Evolutionary conservation across 35 echinoderm and acorn worm genomes (phyloP).

Genomic region (Apostichopus japonicus): DNA sequence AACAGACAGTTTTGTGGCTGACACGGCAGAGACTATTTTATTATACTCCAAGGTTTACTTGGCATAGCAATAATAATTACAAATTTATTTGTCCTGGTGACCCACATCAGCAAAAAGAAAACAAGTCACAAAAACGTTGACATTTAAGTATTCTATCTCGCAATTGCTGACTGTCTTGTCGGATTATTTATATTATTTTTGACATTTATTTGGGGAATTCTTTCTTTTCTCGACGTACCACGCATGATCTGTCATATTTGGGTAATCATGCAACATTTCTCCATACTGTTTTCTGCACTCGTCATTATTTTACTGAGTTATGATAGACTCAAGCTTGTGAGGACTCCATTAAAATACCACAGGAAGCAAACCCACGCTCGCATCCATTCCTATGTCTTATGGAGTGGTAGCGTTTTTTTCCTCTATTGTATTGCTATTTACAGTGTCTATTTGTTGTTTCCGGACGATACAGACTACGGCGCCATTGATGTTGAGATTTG

Average conservation of each 20-base stretch:
- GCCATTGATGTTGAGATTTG: neutral
- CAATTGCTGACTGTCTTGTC: constrained; percentile 6
- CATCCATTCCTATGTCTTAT: neutral
- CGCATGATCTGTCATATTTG: constrained; percentile 7
- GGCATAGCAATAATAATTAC: neutral
- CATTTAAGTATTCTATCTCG: constrained; percentile 35
- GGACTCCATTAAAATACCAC: constrained; percentile 25
- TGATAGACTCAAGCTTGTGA: constrained; percentile 21
- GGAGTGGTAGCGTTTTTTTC: neutral
- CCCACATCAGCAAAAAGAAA: neutral
- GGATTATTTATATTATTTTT: constrained; percentile 19
- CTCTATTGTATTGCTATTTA: constrained; percentile 2
- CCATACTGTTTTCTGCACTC: constrained; percentile 1
- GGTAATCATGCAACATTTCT: neutral
- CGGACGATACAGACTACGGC: neutral
- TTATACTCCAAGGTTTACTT: neutral
- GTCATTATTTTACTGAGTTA: constrained; percentile 34
- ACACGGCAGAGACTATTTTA: neutral
- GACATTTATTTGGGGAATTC: constrained; percentile 24
- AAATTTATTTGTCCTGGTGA: neutral
- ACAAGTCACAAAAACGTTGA: neutral
- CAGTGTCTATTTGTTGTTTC: neutral
- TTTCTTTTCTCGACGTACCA: neutral
- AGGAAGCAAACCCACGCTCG: neutral
- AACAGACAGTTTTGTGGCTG: no score